Conservation (phyloP, 2,888 invertebrate species). For the Thelaira solivaga region DNA sequence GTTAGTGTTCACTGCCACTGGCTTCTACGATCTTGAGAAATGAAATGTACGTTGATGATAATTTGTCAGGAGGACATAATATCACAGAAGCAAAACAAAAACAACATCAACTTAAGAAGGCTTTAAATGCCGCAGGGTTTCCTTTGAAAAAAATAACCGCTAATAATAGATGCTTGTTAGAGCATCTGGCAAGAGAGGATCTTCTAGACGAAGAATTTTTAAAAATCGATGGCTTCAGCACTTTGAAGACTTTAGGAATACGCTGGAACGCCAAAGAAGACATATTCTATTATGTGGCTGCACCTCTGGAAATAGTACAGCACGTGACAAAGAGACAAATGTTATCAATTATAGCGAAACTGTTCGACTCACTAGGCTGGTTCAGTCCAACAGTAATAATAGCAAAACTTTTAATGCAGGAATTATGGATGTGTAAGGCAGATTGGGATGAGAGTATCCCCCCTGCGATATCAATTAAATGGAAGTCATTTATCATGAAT, state of each 20-base stretch:
- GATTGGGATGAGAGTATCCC: constrained; percentile 16
- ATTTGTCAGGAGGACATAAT: neutral
- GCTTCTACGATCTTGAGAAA: constrained; percentile 11
- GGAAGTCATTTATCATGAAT: neutral
- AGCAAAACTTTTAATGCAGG: constrained; percentile 15
- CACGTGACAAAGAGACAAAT: constrained; percentile 18
- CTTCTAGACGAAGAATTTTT: constrained; percentile 34
- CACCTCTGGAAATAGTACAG: neutral
- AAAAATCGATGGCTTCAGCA: neutral
- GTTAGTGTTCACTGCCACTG: constrained; percentile 9
- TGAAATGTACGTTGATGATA: constrained; percentile 25
- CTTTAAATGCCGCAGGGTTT: constrained; percentile 8
- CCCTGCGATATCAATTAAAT: neutral
- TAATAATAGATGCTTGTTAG: neutral
- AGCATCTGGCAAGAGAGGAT: constrained; percentile 15
- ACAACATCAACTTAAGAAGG: neutral
- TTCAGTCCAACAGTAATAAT: neutral
- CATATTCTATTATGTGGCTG: neutral
- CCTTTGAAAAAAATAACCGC: constrained; percentile 2
- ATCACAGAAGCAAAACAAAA: neutral
- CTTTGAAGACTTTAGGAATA: constrained; percentile 16
- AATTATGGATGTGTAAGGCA: constrained; percentile 13
- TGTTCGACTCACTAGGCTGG: constrained; percentile 38
- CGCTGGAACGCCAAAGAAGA: constrained; percentile 27
- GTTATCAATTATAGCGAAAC: constrained; percentile 1